phyloP scores from a whole-genome alignment of 2,888 invertebrate species.

The Folsomia manolachei region DNA sequence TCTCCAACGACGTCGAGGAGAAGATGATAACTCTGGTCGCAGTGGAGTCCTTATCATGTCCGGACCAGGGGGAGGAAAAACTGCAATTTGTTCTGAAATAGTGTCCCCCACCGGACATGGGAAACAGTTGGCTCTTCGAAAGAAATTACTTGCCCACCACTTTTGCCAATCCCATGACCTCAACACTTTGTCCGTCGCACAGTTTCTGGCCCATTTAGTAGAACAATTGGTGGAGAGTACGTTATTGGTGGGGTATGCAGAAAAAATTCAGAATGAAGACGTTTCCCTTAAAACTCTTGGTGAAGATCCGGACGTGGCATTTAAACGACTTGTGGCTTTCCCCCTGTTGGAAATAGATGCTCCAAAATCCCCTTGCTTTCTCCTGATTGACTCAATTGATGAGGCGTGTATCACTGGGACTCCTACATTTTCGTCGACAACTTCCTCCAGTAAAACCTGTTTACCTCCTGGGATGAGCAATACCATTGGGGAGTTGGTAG shows the following conservation, averaged over 20 bases:
- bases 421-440: neutral
- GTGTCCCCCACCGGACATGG: conserved; percentile 63
- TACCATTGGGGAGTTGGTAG: conserved; percentile 77
- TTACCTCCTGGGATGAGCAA: conserved; percentile 54
- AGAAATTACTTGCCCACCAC: conserved; percentile 79
- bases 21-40: conserved; percentile 51
- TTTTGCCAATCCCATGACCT: conserved; percentile 78
- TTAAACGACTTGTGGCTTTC: conserved; percentile 81
- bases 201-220: conserved; percentile 79
- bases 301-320: conserved; percentile 84
- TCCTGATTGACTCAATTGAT: conserved; percentile 89
- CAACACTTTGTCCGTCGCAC: conserved; percentile 76
- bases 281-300: conserved; percentile 66
- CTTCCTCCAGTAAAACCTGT: conserved; percentile 45
- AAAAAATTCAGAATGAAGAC: conserved; percentile 72
- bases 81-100: conserved; percentile 79
- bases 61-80: conserved; percentile 77
- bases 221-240: conserved; percentile 69
- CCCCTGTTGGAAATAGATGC: conserved; percentile 82
- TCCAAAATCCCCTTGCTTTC: conserved; percentile 73
- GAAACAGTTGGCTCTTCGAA: conserved; percentile 70
- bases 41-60: conserved; percentile 79
- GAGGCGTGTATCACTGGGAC: conserved; percentile 58
- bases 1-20: conserved; percentile 63
- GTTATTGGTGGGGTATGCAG: conserved; percentile 63